A percentile compares a stretch with the other conserved stretches of the same genome.
Conservation (phyloP, 2,888 invertebrate genomes). For the Heliconius ethilla region DNA sequence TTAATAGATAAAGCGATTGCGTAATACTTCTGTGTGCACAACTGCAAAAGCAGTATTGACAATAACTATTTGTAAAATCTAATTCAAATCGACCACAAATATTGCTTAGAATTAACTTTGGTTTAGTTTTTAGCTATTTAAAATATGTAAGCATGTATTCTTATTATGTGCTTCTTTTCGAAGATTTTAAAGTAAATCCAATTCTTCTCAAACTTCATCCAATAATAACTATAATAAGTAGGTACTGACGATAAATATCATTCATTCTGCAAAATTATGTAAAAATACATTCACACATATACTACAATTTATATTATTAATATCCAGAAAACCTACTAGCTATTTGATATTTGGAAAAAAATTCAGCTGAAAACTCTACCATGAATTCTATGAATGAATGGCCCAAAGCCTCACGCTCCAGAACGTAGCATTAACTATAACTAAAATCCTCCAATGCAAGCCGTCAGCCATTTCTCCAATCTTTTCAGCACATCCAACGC, state of each 20-base stretch:
- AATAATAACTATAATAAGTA: no score
- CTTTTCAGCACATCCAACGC: constrained; percentile 41
- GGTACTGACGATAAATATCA: neutral
- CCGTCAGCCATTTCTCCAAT: constrained; percentile 36
- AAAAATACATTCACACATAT: neutral
- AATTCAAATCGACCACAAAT: constrained; percentile 17
- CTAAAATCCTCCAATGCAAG: constrained; percentile 27
- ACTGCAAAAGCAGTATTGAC: constrained; percentile 1
- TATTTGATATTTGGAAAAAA: neutral
- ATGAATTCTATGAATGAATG: constrained; percentile 1
- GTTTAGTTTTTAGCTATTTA: neutral
- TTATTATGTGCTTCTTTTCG: neutral
- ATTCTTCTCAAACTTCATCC: no score
- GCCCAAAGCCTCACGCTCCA: constrained; percentile 14
- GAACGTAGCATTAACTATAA: constrained; percentile 22
- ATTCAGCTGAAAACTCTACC: neutral
- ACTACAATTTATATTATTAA: neutral
- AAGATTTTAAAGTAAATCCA: neutral
- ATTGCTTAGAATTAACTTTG: neutral
- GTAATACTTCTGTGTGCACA: constrained; percentile 2
- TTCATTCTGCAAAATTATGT: neutral
- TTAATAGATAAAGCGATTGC: neutral
- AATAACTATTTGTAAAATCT: neutral
- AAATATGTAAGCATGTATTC: no score
- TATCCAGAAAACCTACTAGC: neutral